A percentile compares a stretch with the other conserved stretches of the same genome.
These are phyloP conservation scores for Cuculus canorus DNA, from an alignment of 2,797 vertebrate genomes.

Conservation along the genomic window DNA sequence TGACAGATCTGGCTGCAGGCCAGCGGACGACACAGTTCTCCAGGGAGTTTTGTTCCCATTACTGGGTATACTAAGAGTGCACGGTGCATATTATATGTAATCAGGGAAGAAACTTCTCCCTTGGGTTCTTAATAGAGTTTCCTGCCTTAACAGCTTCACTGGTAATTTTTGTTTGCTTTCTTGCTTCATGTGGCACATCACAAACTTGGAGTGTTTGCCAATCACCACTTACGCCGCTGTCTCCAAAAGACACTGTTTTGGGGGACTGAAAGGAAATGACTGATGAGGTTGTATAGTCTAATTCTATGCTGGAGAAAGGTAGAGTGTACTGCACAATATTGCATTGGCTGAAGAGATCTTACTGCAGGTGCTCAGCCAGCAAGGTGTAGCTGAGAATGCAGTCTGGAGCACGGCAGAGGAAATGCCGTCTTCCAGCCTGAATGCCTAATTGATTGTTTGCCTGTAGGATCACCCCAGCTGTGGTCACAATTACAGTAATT, in stretches of 20 bases:
- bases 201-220: not conserved
- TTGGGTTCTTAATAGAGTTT: slow-evolving; percentile 23
- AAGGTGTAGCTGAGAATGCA: not conserved
- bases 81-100: not conserved
- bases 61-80: not conserved
- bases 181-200: slow-evolving; percentile 6
- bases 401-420: not conserved
- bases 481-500: slow-evolving; percentile 19
- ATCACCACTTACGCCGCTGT: accelerated
- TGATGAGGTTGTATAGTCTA: not conserved
- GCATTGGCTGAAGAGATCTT: not conserved
- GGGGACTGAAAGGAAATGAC: not conserved
- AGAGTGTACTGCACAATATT: not conserved
- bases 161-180: slow-evolving; percentile 31
- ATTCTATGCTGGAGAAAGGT: not conserved
- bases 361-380: not conserved
- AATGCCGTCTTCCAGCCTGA: not conserved
- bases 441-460: not conserved
- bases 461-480: not conserved
- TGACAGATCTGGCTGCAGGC: slow-evolving; percentile 38
- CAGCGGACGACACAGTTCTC: not conserved
- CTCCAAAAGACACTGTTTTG: not conserved
- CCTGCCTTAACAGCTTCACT: slow-evolving; percentile 9
- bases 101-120: slow-evolving; percentile 33
- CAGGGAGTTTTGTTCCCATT: not conserved